Percentiles rank a stretch among this genome's conserved stretches.
These are phyloP conservation scores for Camponotus fellah DNA, from an alignment of 2,888 invertebrate species.

Conservation along the genomic window DNA sequence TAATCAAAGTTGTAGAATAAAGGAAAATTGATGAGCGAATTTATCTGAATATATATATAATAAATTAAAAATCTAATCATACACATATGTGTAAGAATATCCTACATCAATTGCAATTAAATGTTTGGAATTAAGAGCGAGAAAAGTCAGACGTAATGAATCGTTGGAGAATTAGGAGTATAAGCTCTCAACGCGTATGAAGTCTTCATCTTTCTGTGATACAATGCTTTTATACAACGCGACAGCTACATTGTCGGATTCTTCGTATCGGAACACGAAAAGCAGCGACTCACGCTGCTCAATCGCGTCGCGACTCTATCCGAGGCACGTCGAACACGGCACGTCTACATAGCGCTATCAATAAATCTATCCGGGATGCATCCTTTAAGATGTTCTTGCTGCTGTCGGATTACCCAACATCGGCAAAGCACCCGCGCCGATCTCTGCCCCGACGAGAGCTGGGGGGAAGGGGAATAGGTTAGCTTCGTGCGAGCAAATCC, in stretches of 20 bases:
- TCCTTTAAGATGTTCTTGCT: slow-evolving; percentile 52
- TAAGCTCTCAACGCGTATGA: background rate
- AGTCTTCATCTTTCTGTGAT: slow-evolving; percentile 38
- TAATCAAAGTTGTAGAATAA: background rate
- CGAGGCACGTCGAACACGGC: slow-evolving; percentile 43
- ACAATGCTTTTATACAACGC: slow-evolving; percentile 37
- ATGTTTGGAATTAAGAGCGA: background rate
- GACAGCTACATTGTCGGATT: slow-evolving; percentile 17
- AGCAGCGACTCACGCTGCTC: slow-evolving; percentile 49
- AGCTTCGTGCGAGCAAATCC: slow-evolving; percentile 66
- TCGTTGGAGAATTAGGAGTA: background rate
- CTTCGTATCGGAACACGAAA: slow-evolving; percentile 46
- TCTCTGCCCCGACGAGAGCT: slow-evolving; percentile 40
- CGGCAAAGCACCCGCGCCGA: slow-evolving; percentile 51
- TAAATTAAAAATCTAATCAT: too few species aligned
- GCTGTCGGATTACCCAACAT: slow-evolving; percentile 56
- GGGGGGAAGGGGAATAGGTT: slow-evolving; percentile 55
- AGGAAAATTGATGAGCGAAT: background rate
- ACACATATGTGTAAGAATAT: background rate
- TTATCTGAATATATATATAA: background rate
- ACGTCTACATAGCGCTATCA: slow-evolving; percentile 49
- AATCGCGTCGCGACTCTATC: slow-evolving; percentile 52
- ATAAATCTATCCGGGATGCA: slow-evolving; percentile 56
- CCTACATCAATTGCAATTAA: background rate
- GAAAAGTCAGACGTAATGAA: background rate